Percentiles rank a stretch among this genome's conserved stretches.
These are phyloP conservation scores for Rynchops niger DNA, from an alignment of 2,113 vertebrate genomes.

Conservation along the genomic window DNA sequence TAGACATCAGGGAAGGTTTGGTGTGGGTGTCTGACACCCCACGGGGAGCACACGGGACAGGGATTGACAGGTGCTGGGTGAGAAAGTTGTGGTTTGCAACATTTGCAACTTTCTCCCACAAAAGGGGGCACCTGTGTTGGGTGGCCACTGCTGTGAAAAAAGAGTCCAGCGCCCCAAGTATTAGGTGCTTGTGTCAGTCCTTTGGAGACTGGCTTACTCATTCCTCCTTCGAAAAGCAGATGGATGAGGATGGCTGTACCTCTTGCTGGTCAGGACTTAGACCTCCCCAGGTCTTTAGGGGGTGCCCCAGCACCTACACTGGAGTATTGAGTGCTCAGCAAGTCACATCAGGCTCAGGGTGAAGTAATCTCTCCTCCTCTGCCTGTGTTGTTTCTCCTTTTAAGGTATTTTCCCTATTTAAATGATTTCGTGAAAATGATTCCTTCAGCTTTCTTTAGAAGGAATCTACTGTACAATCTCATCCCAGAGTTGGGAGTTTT, in stretches of 20 bases:
- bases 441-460: neutral
- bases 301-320: neutral
- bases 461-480: neutral
- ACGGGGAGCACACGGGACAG: accelerated
- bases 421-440: neutral
- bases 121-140: neutral
- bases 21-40: neutral
- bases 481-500: neutral
- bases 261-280: neutral
- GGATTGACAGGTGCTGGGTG: neutral
- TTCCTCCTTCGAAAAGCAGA: neutral
- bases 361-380: neutral
- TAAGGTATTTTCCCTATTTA: neutral
- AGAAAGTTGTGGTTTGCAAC: neutral
- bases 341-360: neutral
- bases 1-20: neutral
- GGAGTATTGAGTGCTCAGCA: neutral
- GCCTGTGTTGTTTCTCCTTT: neutral
- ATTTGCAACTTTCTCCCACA: neutral
- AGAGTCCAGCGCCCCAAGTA: neutral
- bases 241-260: neutral
- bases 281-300: neutral
- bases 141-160: neutral
- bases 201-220: neutral
- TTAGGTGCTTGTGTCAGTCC: neutral